Evolutionary conservation across 2,113 vertebrate genomes (phyloP), one percentile per base, ranked within the genome.

Genomic region (Prochilodus magdalenae): DNA sequence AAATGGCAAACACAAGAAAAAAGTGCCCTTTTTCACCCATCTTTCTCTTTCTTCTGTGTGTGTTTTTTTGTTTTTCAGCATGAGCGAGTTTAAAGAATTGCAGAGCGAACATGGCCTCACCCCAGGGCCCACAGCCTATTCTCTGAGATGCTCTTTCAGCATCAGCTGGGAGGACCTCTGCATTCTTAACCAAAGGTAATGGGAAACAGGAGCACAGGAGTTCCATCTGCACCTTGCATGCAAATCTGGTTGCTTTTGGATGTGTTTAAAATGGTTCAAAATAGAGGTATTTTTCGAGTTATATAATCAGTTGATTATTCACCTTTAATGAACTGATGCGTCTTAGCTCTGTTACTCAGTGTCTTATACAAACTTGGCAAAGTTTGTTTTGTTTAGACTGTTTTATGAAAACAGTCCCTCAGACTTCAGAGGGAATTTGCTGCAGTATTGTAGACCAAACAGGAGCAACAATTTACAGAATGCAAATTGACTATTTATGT

Each of bases 41-140:
- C 82, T 83, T 60, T 29, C 74, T 84, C 86, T 59, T 55, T 85
- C 69, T 86, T 63, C 60, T 16, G 63, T 65, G 44, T 11, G 73
- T 75, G 80, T 36, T 26, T 88, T 88, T 83, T 67, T 87, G 71
- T 85, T 91, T 92, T 91, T 86, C 89, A 86, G 87, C 83, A 77
- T 87, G 80, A 83, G 55, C 73, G 79, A 85, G 83, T 85, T 89
- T 84, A 88, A 91, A 90, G 86, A 89, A 93, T 90, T 89, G 86
- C 85, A 75, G 53, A 79, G 60, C 73, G 86, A 85, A 87, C 86
- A 77, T 77, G 82, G 84, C 81, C 81, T 88, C 85, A 89, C 87
- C 85, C 82, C 80, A 33, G 75, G 44, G 70, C 77, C 83, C 85
- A 66, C 44, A n/a, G 79, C 57, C 83, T 84, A 67, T 84, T 78